A percentile compares a stretch with the other conserved stretches of the same genome.
These are phyloP conservation scores for Panagrolaimus sp. DNA, from an alignment of 1,140 invertebrate species.

Conservation along the genomic window DNA sequence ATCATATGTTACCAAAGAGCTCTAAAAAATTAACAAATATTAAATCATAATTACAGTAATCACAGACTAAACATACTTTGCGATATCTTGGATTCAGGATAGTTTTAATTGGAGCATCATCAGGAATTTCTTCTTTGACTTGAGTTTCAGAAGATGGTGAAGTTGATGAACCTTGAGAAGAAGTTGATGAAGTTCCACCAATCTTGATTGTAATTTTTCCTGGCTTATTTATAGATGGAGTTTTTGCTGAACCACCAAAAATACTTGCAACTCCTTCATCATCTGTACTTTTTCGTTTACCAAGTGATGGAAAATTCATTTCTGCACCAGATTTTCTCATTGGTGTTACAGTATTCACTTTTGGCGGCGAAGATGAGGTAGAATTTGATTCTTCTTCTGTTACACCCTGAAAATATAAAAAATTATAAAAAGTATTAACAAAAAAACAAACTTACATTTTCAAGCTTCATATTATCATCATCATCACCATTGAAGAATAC, in stretches of 20 bases:
- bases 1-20: conserved; percentile 34
- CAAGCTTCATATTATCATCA: conserved; percentile 30
- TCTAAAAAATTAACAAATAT: too few species aligned
- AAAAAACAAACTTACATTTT: conserved; percentile 25
- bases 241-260: conserved; percentile 47
- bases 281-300: conserved; percentile 41
- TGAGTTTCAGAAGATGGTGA: too few species aligned
- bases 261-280: conserved; percentile 45
- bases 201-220: conserved; percentile 51
- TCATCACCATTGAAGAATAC: conserved; percentile 50
- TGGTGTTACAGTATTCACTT: conserved; percentile 12
- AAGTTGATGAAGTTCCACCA: conserved; percentile 18
- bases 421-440: background rate
- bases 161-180: too few species aligned
- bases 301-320: conserved; percentile 51
- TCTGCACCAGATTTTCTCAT: conserved; percentile 45
- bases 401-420: conserved; percentile 11
- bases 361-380: background rate
- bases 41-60: too few species aligned
- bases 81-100: conserved; percentile 14
- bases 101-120: background rate
- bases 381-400: conserved; percentile 5
- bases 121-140: background rate
- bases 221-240: conserved; percentile 23
- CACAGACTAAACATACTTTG: background rate